Evolutionary conservation across 2,888 invertebrate genomes (phyloP), one percentile per base, ranked within the genome.

Genomic region (Pyrochroa serraticornis): DNA sequence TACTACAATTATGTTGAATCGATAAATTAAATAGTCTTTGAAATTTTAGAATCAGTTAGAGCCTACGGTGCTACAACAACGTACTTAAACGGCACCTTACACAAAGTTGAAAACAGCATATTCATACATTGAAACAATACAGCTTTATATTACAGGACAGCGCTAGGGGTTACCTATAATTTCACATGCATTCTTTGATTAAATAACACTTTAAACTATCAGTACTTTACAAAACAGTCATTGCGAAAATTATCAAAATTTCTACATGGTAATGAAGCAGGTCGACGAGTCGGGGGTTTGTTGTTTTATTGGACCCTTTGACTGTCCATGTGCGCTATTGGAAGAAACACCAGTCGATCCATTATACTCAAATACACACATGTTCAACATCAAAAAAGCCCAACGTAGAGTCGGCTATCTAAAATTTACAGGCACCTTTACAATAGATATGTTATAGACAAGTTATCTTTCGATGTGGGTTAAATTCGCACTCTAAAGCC

Each of bases 181-280:
- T 55, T 45, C 52, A 58, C 62, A 60, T 63, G 57, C 60, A 63
- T 57, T 46, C 59, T 47, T 47, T 55, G 45, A 41, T 59, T 46
- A 47, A n/a, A 45, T 58, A 58, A 65, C 63, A 63, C 50, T 57
- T 68, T 66, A 69, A 52, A 70, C 67, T 68, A 66, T 68, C 56
- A 62, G 60, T 64, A 68, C 68, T 70, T 70, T 68, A 68, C 65
- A 68, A 65, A 70, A 70, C 67, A 64, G 47, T 54, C 7, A 55
- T 5, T 22, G 22, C 22, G 35, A 49, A 32, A 55, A 34, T 22
- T 42, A 50, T 12, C 31, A 12, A 41, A 50, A 50, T 43, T 31
- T 42, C 43, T 50, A 50, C 10, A 10, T 22, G 31, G 37, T 42
- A 34, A 42, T 43, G 35, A 45, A 52, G 37, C 38, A 7, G 32